A percentile compares a stretch with the other conserved stretches of the same genome.
phyloP scores from a whole-genome alignment of 2,888 invertebrate genomes.

The Heliconius charithonia region DNA sequence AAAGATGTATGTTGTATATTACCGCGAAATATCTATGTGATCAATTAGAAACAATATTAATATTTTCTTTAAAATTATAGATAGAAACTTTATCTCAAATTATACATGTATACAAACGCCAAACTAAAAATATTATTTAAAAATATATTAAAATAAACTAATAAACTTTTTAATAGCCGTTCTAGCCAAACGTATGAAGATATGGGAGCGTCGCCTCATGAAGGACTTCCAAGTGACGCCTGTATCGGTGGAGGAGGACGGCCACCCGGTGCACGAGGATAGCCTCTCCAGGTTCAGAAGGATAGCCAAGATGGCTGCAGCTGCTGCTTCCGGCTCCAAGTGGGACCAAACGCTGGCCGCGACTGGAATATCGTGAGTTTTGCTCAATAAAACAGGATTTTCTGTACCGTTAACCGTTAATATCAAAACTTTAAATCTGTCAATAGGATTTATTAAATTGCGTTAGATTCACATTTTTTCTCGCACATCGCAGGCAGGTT shows the following conservation, averaged over 20 bases:
- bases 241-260: constrained; percentile 85
- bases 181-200: constrained; percentile 89
- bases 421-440: too few species aligned
- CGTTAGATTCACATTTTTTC: background rate
- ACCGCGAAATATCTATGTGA: too few species aligned
- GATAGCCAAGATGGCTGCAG: constrained; percentile 89
- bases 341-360: constrained; percentile 89
- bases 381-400: background rate
- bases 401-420: background rate
- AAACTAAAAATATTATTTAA: too few species aligned
- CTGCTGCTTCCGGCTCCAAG: constrained; percentile 87
- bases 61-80: too few species aligned
- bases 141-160: too few species aligned
- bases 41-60: too few species aligned
- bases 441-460: too few species aligned
- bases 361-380: constrained; percentile 82
- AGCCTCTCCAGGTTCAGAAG: constrained; percentile 88
- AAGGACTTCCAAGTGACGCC: constrained; percentile 94
- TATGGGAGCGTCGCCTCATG: constrained; percentile 94
- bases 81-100: too few species aligned
- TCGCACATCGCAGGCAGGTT: background rate
- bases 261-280: constrained; percentile 79
- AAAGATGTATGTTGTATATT: too few species aligned
- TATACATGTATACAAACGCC: too few species aligned
- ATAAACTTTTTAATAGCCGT: constrained; percentile 76